phyloP scores from a whole-genome alignment of 2,888 invertebrate species.

The Eupeodes latifasciatus region DNA sequence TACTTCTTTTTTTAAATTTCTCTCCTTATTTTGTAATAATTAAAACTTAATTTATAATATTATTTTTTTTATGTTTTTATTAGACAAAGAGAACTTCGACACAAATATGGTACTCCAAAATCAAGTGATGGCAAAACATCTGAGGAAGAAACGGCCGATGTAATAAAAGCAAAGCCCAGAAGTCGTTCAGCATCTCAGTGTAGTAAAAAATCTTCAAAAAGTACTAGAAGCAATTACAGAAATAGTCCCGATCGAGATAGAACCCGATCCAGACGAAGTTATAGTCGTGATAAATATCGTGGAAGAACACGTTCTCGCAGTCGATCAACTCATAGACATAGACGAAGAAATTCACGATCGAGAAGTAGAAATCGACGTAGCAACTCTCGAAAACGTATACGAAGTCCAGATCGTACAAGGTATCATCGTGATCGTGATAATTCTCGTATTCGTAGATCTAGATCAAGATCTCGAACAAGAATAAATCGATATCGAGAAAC shows the following conservation, averaged over 20 bases:
- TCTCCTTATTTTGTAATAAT: not conserved
- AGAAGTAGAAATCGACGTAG: conserved; percentile 80
- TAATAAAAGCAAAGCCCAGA: conserved; percentile 58
- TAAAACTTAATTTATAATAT: not conserved
- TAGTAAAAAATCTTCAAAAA: conserved; percentile 60
- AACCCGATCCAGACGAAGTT: conserved; percentile 65
- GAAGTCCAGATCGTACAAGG: conserved; percentile 77
- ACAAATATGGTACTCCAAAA: conserved; percentile 86
- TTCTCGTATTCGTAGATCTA: conserved; percentile 76
- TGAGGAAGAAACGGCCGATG: conserved; percentile 80
- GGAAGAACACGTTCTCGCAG: conserved; percentile 77
- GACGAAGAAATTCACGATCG: conserved; percentile 79
- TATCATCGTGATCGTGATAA: conserved; percentile 78
- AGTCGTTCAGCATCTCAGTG: conserved; percentile 59
- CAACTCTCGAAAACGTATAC: conserved; percentile 79
- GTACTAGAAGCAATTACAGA: conserved; percentile 66
- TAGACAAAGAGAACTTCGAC: conserved; percentile 94
- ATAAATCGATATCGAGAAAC: conserved; percentile 72
- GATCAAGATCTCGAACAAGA: conserved; percentile 72
- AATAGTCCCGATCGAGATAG: conserved; percentile 56
- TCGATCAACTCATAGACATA: conserved; percentile 77
- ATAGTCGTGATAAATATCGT: conserved; percentile 76
- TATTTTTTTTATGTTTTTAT: conserved; percentile 76
- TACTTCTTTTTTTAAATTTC: too few relatives aligned
- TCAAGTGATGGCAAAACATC: conserved; percentile 80